Percentiles rank a stretch among this genome's conserved stretches.
Conservation (phyloP, 2,113 vertebrate genomes). For the Chionis minor region DNA sequence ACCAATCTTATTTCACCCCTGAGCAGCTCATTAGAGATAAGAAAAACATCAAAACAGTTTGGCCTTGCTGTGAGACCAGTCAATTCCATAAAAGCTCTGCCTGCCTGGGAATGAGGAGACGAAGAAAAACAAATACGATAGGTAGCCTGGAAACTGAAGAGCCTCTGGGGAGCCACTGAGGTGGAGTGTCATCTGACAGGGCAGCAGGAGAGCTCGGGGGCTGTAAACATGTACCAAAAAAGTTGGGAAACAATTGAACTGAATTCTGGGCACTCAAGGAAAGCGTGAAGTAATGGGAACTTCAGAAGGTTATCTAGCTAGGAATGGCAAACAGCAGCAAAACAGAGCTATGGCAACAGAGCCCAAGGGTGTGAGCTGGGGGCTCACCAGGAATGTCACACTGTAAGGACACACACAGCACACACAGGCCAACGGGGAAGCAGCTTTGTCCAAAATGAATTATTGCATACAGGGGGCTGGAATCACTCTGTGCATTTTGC, state of each 20-base stretch:
- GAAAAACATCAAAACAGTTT: neutral
- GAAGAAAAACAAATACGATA: constrained; percentile 43
- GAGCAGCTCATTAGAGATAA: neutral
- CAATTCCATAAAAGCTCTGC: neutral
- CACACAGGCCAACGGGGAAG: neutral
- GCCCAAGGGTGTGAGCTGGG: neutral
- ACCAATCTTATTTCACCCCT: neutral
- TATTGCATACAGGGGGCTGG: neutral
- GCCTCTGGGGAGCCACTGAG: neutral
- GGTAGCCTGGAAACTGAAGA: constrained; percentile 42
- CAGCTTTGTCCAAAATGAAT: neutral
- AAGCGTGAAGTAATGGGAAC: constrained; percentile 32
- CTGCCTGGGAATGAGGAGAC: neutral
- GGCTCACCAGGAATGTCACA: neutral
- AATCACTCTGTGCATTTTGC: neutral
- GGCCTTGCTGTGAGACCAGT: neutral
- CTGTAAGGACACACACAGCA: neutral
- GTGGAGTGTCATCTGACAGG: constrained; percentile 24
- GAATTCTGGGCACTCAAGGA: neutral
- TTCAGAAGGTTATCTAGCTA: constrained; percentile 14
- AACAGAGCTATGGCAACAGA: constrained; percentile 46
- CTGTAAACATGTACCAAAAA: neutral
- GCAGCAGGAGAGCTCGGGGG: neutral
- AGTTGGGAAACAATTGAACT: constrained; percentile 28
- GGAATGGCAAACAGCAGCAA: constrained; percentile 50